Evolutionary conservation across 2,113 vertebrate genomes (phyloP).

Genomic region (Mesembrinibis cayennensis): DNA sequence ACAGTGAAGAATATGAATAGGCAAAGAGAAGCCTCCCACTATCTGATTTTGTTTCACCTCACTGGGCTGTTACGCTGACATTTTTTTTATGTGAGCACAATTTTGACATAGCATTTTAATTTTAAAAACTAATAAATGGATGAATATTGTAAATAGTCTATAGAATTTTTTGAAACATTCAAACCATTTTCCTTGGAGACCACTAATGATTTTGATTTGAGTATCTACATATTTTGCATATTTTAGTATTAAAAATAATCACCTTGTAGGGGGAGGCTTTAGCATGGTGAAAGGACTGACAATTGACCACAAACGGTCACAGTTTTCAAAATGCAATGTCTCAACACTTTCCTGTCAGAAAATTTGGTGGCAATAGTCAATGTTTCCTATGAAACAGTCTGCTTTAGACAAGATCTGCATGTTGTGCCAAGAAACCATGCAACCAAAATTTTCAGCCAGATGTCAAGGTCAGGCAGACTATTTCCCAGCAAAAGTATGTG

Average conservation of each 20-base stretch:
- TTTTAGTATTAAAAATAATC: background rate
- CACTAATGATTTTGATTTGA: background rate
- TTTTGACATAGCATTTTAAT: background rate
- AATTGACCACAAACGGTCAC: background rate
- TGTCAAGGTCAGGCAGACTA: conserved; percentile 26
- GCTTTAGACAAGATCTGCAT: background rate
- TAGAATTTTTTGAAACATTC: background rate
- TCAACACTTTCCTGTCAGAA: background rate
- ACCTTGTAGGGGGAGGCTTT: background rate
- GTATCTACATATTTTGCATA: background rate
- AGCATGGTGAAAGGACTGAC: accelerated
- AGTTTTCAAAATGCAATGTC: background rate
- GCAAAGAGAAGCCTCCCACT: background rate
- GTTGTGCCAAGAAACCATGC: background rate
- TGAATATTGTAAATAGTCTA: background rate
- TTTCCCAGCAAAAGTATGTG: background rate
- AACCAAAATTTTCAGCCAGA: conserved; percentile 24
- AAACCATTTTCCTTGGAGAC: background rate
- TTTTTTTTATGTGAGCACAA: background rate
- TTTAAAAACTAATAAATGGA: background rate
- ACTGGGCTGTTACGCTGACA: background rate
- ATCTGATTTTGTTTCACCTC: background rate
- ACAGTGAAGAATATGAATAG: background rate
- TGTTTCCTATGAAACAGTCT: background rate
- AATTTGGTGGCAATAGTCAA: background rate